A percentile compares a stretch with the other conserved stretches of the same genome.
Evolutionary conservation across 2,888 invertebrate species (phyloP).

Genomic region (Tipula helvola): DNA sequence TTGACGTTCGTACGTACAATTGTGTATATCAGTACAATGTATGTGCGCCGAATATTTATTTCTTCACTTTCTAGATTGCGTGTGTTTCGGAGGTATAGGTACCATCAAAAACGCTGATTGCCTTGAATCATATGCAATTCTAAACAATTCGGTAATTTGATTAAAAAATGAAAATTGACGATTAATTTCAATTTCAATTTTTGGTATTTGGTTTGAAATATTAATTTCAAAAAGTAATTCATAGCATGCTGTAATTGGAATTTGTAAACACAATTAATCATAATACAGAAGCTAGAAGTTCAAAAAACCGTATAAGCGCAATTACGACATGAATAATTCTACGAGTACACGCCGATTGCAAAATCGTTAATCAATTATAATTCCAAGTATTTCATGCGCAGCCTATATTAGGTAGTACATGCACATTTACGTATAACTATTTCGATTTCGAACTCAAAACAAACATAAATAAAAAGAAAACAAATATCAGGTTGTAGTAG

Average conservation of each 20-base stretch:
- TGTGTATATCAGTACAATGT: too few relatives aligned
- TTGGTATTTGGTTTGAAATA: background rate
- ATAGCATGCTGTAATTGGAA: too few relatives aligned
- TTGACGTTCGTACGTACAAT: too few relatives aligned
- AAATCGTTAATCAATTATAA: background rate
- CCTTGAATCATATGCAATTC: background rate
- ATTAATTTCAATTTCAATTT: background rate
- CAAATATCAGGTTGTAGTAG: background rate
- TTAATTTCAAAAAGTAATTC: too few relatives aligned
- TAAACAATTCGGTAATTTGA: background rate
- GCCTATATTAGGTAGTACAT: background rate
- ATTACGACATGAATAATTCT: background rate
- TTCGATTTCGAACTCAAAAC: background rate
- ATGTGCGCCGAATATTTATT: too few relatives aligned
- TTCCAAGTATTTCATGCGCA: background rate
- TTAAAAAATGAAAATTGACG: background rate
- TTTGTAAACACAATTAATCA: too few relatives aligned
- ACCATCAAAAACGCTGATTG: background rate
- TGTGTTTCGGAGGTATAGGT: background rate
- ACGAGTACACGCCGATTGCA: background rate
- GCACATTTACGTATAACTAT: background rate
- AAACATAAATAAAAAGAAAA: background rate
- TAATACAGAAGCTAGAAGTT: background rate
- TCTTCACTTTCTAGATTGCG: too few relatives aligned
- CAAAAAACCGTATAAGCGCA: background rate